phyloP scores from a whole-genome alignment of 2,797 vertebrate genomes.

The Centropyge bicolor region DNA sequence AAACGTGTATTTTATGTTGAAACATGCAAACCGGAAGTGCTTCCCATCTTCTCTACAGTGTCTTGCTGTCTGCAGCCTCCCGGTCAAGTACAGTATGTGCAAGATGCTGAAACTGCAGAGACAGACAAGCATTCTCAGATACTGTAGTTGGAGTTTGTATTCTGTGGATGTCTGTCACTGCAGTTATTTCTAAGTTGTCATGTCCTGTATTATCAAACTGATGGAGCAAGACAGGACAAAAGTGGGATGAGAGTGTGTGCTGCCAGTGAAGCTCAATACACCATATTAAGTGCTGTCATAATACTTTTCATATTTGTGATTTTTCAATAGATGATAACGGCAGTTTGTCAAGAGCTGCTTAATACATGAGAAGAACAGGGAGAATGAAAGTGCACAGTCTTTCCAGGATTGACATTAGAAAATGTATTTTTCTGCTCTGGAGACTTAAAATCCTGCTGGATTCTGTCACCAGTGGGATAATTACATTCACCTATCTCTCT shows the following conservation, averaged over 20 bases:
- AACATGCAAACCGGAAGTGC: constrained; percentile 36
- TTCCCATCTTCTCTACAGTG: background rate
- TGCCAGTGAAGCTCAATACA: background rate
- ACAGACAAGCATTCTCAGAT: background rate
- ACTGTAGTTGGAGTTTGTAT: background rate
- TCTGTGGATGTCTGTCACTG: background rate
- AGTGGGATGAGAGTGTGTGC: background rate
- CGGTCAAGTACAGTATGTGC: constrained; percentile 14
- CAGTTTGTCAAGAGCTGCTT: background rate
- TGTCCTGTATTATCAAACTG: background rate
- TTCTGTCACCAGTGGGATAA: background rate
- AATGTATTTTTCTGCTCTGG: background rate
- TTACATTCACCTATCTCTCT: constrained; percentile 13
- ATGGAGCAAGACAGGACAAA: background rate
- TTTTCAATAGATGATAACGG: no score
- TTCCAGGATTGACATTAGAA: no score
- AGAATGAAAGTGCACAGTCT: background rate
- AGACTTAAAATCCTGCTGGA: background rate
- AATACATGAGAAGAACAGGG: background rate
- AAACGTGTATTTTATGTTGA: constrained; percentile 52
- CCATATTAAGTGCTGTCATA: no score
- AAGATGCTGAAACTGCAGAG: constrained; percentile 8
- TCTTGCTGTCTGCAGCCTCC: background rate
- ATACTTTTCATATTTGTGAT: background rate
- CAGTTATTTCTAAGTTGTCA: background rate